phyloP scores from a whole-genome alignment of 2,888 invertebrate species.

The Apantesis nais region DNA sequence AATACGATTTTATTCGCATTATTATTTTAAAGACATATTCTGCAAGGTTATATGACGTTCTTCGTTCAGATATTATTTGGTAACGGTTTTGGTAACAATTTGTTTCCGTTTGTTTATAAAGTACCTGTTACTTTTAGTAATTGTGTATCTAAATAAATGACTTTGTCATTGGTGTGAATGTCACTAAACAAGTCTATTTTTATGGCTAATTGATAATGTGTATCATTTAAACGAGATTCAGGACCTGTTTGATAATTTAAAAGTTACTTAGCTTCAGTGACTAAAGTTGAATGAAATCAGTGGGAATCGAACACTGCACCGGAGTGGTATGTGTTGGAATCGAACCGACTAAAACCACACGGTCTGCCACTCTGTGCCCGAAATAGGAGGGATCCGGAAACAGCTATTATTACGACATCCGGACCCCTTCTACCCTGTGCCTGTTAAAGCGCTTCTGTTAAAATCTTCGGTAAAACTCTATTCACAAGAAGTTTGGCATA shows the following conservation, averaged over 20 bases:
- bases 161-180: not conserved
- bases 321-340: too few relatives aligned
- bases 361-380: too few relatives aligned
- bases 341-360: too few relatives aligned
- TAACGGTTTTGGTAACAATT: conserved; percentile 20
- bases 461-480: too few relatives aligned
- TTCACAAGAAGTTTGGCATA: too few relatives aligned
- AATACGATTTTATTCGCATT: conserved; percentile 16
- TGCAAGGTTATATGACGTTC: conserved; percentile 26
- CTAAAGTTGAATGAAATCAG: not conserved
- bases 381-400: too few relatives aligned
- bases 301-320: too few relatives aligned
- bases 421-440: too few relatives aligned
- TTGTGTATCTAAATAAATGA: conserved; percentile 18
- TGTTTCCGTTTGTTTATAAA: conserved; percentile 38
- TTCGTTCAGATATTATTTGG: conserved; percentile 23
- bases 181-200: not conserved
- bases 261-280: not conserved
- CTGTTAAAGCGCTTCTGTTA: too few relatives aligned
- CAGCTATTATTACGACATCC: too few relatives aligned
- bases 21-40: conserved; percentile 21
- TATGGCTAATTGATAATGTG: not conserved
- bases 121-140: conserved; percentile 13
- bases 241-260: not conserved
- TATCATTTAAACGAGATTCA: not conserved